Percentiles rank a stretch among this genome's conserved stretches.
These are phyloP conservation scores for Montipora efflorescens DNA, from an alignment of 64 coral and sea anemone species.

Conservation along the genomic window DNA sequence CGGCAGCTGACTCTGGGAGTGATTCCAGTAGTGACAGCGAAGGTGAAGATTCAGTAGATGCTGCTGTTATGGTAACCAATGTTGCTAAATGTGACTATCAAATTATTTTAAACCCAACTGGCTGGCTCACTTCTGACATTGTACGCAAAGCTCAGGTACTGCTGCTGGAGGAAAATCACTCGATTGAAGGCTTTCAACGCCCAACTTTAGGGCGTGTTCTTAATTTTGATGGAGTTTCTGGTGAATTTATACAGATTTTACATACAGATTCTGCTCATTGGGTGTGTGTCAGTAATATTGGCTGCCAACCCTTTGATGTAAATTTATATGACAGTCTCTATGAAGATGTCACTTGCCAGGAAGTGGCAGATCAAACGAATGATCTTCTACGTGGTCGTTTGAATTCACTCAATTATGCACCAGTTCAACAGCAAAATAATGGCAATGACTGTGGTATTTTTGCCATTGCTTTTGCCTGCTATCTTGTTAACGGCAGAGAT, in stretches of 20 bases:
- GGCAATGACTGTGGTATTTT: conserved; percentile 1
- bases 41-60: conserved; percentile 13
- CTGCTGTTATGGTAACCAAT: conserved; percentile 10
- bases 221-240: conserved; percentile 9
- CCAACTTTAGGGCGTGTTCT: conserved; percentile 21
- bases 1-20: neutral
- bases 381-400: conserved; percentile 26
- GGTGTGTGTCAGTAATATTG: conserved; percentile 56
- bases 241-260: conserved; percentile 40
- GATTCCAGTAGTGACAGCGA: neutral
- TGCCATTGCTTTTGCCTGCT: conserved; percentile 20
- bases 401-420: conserved; percentile 14
- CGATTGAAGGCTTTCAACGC: conserved; percentile 36
- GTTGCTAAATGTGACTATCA: conserved; percentile 41
- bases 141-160: conserved; percentile 20
- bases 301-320: conserved; percentile 2
- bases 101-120: conserved; percentile 48
- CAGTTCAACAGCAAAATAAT: conserved; percentile 53
- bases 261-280: conserved; percentile 37
- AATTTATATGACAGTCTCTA: conserved; percentile 51
- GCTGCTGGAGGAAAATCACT: conserved; percentile 6
- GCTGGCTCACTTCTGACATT: conserved; percentile 74
- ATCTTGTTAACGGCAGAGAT: conserved; percentile 19
- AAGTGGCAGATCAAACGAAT: conserved; percentile 46
- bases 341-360: conserved; percentile 8